Evolutionary conservation across 2,888 invertebrate genomes (phyloP).

Genomic region (Cerceris rybyensis): DNA sequence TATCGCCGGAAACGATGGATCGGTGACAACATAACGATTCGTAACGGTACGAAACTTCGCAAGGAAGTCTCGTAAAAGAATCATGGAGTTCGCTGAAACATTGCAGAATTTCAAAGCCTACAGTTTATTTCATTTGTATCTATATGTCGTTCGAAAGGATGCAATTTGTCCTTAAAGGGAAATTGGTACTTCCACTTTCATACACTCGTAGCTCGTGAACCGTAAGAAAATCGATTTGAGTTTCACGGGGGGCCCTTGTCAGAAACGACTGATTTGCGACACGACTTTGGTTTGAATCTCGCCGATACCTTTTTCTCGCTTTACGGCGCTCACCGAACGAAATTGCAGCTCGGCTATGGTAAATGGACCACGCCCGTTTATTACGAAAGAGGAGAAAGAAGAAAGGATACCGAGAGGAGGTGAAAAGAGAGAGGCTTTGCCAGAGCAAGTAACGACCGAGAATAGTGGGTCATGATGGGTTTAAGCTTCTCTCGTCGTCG

Average conservation of each 20-base stretch:
- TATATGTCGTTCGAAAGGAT: background rate
- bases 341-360: constrained; percentile 18
- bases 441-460: constrained; percentile 19
- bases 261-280: background rate
- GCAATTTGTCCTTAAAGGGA: background rate
- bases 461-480: constrained; percentile 27
- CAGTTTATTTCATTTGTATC: too few species aligned
- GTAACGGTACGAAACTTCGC: background rate
- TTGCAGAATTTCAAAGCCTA: too few species aligned
- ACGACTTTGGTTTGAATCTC: too few species aligned
- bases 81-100: too few species aligned
- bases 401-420: constrained; percentile 34
- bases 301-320: background rate
- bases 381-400: constrained; percentile 41
- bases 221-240: too few species aligned
- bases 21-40: constrained; percentile 19
- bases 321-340: constrained; percentile 1
- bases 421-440: constrained; percentile 38
- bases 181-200: background rate
- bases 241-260: too few species aligned
- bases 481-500: constrained; percentile 11
- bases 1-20: background rate
- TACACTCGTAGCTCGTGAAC: background rate
- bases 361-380: constrained; percentile 44
- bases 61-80: too few species aligned